These are phyloP conservation scores for Corvus hawaiiensis DNA, from an alignment of 2,113 vertebrate genomes.

Conservation along the genomic window DNA sequence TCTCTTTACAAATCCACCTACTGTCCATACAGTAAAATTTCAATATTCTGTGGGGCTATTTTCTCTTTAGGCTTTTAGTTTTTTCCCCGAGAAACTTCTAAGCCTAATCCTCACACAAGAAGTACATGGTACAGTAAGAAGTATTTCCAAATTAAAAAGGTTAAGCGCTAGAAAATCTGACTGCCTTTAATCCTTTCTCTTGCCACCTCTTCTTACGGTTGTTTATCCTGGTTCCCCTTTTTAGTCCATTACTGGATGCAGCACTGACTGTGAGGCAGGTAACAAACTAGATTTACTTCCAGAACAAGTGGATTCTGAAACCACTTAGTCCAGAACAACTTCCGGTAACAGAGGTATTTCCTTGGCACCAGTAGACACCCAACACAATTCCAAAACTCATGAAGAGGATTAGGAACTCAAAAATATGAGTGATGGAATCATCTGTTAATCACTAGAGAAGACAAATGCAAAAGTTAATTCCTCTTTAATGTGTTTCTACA, in stretches of 20 bases:
- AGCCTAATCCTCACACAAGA: neutral
- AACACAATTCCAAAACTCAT: neutral
- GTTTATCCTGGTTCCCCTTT: neutral
- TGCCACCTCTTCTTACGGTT: neutral
- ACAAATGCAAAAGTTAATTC: neutral
- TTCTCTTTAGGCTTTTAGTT: neutral
- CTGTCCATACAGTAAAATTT: neutral
- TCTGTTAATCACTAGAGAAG: neutral
- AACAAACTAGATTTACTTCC: neutral
- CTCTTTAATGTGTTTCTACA: neutral
- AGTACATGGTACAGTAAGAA: neutral
- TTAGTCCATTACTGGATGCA: neutral
- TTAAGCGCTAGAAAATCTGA: neutral
- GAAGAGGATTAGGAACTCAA: neutral
- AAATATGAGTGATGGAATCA: neutral
- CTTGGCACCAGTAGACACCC: neutral
- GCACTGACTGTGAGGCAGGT: neutral
- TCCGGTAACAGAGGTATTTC: neutral
- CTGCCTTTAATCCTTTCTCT: neutral
- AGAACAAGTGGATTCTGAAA: neutral
- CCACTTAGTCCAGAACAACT: neutral
- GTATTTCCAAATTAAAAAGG: neutral
- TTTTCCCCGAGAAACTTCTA: neutral
- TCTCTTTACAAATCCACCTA: conserved; percentile 65
- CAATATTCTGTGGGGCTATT: conserved; percentile 15